Percentiles rank a stretch among this genome's conserved stretches.
These are phyloP conservation scores for Toxotes chatareus DNA, from an alignment of 2,113 vertebrate species.

Conservation along the genomic window DNA sequence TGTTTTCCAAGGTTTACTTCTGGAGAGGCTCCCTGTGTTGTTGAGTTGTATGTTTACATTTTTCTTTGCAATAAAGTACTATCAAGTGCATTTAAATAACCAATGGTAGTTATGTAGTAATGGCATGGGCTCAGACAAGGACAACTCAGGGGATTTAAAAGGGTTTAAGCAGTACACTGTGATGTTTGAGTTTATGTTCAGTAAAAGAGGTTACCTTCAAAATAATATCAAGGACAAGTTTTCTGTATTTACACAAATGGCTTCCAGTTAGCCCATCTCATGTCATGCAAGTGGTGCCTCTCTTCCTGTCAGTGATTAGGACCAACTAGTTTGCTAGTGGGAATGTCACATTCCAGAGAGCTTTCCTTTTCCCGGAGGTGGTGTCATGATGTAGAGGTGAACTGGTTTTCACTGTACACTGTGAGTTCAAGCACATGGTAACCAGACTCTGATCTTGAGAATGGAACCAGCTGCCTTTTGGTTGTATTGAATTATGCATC, in stretches of 20 bases:
- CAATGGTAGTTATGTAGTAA: neutral
- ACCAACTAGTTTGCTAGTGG: conserved; percentile 21
- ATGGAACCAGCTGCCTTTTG: neutral
- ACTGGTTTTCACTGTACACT: conserved; percentile 12
- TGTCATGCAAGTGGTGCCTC: conserved; percentile 26
- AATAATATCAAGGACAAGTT: conserved; percentile 8
- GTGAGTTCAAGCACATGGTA: conserved; percentile 36
- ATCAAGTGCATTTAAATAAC: neutral
- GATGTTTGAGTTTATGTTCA: neutral
- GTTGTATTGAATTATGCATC: neutral
- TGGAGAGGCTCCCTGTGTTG: neutral
- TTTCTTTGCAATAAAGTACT: neutral
- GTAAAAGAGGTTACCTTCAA: neutral
- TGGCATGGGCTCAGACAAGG: neutral
- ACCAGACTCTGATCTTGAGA: conserved; percentile 13
- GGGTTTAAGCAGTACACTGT: accelerated
- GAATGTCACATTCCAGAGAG: conserved; percentile 29
- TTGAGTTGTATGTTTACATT: neutral
- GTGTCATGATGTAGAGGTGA: conserved; percentile 7
- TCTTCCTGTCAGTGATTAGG: conserved; percentile 34
- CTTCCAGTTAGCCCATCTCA: conserved; percentile 42
- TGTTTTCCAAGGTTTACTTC: conserved; percentile 38
- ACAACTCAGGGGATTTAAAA: neutral
- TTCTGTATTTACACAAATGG: conserved; percentile 43
- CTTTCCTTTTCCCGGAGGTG: conserved; percentile 20